Conservation (phyloP, 2,888 invertebrate species). For the Junonia oenone region DNA sequence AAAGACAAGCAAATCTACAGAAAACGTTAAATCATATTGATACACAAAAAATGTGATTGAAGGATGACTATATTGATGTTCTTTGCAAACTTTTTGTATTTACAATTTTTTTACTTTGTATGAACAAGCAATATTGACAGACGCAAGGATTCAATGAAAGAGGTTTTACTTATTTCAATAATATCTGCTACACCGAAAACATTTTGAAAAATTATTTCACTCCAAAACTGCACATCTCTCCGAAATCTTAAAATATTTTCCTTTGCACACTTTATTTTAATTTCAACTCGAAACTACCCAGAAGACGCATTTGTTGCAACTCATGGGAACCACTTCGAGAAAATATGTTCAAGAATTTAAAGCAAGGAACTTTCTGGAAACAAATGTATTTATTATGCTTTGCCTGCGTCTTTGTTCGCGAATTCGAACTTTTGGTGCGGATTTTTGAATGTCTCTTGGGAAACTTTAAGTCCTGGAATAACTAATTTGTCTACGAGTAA, state of each 20-base stretch:
- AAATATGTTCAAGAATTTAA: constrained; percentile 13
- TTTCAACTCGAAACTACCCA: constrained; percentile 17
- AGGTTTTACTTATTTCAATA: no score
- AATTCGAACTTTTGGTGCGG: background rate
- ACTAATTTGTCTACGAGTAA: no score
- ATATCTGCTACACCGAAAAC: no score
- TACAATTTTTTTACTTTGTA: no score
- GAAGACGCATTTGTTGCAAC: constrained; percentile 22
- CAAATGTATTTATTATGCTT: background rate
- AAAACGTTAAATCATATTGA: no score
- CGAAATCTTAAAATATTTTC: constrained; percentile 2
- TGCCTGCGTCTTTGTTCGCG: background rate
- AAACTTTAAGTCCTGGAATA: background rate
- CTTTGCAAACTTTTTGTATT: no score
- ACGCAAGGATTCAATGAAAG: no score
- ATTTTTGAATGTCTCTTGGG: background rate
- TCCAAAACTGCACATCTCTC: background rate
- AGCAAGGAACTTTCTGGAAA: constrained; percentile 4
- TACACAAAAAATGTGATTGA: no score
- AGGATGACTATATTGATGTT: no score
- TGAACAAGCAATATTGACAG: no score
- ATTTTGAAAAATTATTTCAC: background rate
- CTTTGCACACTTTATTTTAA: constrained; percentile 21
- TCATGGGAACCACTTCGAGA: constrained; percentile 16
- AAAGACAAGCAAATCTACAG: no score